Conservation (phyloP, 1,140 invertebrate genomes). For the Saccostrea cuccullata region DNA sequence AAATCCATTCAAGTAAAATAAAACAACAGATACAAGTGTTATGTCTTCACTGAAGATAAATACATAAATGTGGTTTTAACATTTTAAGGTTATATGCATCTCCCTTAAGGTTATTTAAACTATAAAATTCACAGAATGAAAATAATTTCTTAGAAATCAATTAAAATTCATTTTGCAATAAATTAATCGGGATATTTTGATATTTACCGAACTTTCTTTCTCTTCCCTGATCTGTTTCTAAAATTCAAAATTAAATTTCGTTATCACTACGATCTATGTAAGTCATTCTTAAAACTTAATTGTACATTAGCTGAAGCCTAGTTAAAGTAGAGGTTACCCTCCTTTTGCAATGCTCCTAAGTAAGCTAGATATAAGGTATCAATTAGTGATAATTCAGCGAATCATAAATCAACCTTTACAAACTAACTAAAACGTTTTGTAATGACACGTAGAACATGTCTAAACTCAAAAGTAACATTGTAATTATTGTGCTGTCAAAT, state of each 20-base stretch:
- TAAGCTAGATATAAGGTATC: neutral
- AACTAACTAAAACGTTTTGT: neutral
- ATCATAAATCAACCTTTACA: conserved; percentile 4
- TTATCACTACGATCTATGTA: neutral
- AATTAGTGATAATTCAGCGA: neutral
- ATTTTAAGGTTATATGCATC: too few species aligned
- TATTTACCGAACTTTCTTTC: neutral
- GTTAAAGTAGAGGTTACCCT: neutral
- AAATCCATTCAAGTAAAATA: too few species aligned
- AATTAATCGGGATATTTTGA: neutral
- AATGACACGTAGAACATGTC: neutral
- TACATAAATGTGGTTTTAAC: too few species aligned
- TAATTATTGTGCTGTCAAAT: neutral
- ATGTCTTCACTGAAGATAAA: too few species aligned
- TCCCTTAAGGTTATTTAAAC: too few species aligned
- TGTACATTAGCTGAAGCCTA: neutral
- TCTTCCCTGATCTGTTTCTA: neutral
- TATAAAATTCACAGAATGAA: too few species aligned
- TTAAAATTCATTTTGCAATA: neutral
- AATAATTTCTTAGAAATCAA: neutral
- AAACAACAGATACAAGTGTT: too few species aligned
- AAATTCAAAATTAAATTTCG: neutral
- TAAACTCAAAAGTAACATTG: neutral
- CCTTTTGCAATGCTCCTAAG: neutral
- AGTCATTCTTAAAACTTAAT: neutral